Percentiles rank a stretch among this genome's conserved stretches.
phyloP scores from a whole-genome alignment of 2,888 invertebrate species.

The Trissonchulus latispiculum region DNA sequence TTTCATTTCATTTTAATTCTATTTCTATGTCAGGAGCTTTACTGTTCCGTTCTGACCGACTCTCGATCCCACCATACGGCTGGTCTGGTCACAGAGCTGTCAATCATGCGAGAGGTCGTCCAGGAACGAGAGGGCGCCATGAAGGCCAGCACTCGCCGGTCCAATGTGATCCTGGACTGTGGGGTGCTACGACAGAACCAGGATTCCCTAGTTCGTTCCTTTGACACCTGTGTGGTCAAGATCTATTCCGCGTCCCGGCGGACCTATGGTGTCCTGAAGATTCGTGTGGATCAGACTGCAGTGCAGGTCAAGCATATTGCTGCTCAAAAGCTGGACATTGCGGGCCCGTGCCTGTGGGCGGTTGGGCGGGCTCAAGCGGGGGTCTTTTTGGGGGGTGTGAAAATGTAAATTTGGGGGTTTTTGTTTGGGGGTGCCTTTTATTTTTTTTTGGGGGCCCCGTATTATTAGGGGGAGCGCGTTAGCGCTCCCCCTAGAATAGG shows the following conservation, averaged over 20 bases:
- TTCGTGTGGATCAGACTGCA: constrained; percentile 61
- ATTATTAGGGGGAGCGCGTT: too few species aligned
- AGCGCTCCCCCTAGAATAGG: too few species aligned
- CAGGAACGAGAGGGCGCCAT: constrained; percentile 32
- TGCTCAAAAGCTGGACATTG: constrained; percentile 59
- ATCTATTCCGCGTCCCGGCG: constrained; percentile 71
- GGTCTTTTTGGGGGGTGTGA: too few species aligned
- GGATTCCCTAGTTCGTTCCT: constrained; percentile 37
- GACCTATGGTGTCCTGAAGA: constrained; percentile 65
- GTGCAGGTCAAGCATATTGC: constrained; percentile 61
- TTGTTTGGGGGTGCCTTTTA: too few species aligned
- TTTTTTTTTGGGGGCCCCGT: too few species aligned
- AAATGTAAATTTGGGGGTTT: too few species aligned
- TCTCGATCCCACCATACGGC: constrained; percentile 56
- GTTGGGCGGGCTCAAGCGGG: too few species aligned
- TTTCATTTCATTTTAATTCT: too few species aligned
- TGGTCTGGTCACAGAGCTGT: constrained; percentile 57
- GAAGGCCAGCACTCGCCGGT: constrained; percentile 17
- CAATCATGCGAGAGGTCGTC: constrained; percentile 48
- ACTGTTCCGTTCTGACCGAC: constrained; percentile 60
- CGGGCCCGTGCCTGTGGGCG: too few species aligned
- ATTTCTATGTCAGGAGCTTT: constrained; percentile 54
- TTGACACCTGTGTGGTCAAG: constrained; percentile 54
- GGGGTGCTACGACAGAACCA: constrained; percentile 32
- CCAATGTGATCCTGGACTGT: constrained; percentile 34